These are phyloP conservation scores for Muscicapa striata DNA, from an alignment of 2,797 vertebrate species.

Conservation along the genomic window DNA sequence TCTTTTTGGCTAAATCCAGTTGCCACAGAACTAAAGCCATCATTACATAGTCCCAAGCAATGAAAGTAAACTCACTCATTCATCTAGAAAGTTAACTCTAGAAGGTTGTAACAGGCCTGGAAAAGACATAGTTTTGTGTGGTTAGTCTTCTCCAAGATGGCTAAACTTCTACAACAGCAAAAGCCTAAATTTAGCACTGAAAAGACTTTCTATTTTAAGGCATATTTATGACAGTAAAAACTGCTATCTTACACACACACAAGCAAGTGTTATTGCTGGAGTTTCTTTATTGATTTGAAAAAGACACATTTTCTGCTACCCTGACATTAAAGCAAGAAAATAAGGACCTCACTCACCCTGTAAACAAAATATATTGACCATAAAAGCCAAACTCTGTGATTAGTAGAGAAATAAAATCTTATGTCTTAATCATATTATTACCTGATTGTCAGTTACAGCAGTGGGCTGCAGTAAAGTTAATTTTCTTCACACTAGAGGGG, in stretches of 20 bases:
- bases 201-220: not conserved
- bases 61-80: not conserved
- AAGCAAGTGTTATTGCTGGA: not conserved
- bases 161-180: not conserved
- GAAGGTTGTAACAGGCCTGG: not conserved
- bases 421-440: slow-evolving; percentile 8
- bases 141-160: not conserved
- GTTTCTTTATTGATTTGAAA: not conserved
- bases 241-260: not conserved
- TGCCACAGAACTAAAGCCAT: not conserved
- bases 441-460: not conserved
- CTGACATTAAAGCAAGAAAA: slow-evolving; percentile 15
- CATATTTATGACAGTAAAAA: slow-evolving; percentile 13
- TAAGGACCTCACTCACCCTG: not conserved
- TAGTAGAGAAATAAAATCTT: slow-evolving; percentile 29
- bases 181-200: not conserved
- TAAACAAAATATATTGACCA: slow-evolving; percentile 17
- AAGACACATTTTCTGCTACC: not conserved
- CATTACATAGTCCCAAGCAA: not conserved
- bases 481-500: not conserved
- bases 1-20: not conserved
- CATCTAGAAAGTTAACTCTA: not conserved
- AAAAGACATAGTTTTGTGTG: not conserved
- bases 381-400: slow-evolving; percentile 5
- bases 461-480: not conserved